Percentiles rank a stretch among this genome's conserved stretches.
phyloP scores from a whole-genome alignment of 1,140 invertebrate species.

The Caenorhabditis remanei region DNA sequence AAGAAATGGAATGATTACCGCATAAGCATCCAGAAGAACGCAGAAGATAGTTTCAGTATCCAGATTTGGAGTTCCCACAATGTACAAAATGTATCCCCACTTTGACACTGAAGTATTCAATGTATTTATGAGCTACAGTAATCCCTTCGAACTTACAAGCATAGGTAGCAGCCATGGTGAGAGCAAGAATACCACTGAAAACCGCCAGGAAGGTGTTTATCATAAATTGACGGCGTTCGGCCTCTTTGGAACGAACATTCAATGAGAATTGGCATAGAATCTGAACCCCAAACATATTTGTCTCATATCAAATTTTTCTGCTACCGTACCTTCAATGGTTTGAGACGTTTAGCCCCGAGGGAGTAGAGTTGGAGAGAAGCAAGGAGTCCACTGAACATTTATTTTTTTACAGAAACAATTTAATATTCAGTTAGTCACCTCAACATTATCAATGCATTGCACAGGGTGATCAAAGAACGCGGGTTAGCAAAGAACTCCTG shows the following conservation, averaged over 20 bases:
- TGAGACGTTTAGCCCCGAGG: slow-evolving; percentile 13
- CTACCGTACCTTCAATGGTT: slow-evolving; percentile 14
- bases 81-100: slow-evolving; percentile 45
- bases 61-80: slow-evolving; percentile 31
- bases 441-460: slow-evolving; percentile 52
- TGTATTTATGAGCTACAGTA: too few relatives aligned
- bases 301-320: background rate
- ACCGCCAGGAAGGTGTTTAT: slow-evolving; percentile 38
- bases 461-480: slow-evolving; percentile 30
- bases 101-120: background rate
- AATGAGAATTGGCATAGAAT: slow-evolving; percentile 29
- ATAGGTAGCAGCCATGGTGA: slow-evolving; percentile 39
- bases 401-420: background rate
- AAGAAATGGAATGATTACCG: background rate
- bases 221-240: slow-evolving; percentile 21
- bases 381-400: slow-evolving; percentile 31
- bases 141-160: background rate
- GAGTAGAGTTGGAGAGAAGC: slow-evolving; percentile 26
- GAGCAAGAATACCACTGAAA: slow-evolving; percentile 27
- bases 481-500: slow-evolving; percentile 35
- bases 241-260: slow-evolving; percentile 33
- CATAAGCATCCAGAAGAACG: slow-evolving; percentile 34
- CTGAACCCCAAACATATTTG: background rate
- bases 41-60: slow-evolving; percentile 40
- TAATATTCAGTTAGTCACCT: background rate